A percentile compares a stretch with the other conserved stretches of the same genome.
These are phyloP conservation scores for Lithophane semibrunnea DNA, from an alignment of 2,888 invertebrate genomes.

Conservation along the genomic window DNA sequence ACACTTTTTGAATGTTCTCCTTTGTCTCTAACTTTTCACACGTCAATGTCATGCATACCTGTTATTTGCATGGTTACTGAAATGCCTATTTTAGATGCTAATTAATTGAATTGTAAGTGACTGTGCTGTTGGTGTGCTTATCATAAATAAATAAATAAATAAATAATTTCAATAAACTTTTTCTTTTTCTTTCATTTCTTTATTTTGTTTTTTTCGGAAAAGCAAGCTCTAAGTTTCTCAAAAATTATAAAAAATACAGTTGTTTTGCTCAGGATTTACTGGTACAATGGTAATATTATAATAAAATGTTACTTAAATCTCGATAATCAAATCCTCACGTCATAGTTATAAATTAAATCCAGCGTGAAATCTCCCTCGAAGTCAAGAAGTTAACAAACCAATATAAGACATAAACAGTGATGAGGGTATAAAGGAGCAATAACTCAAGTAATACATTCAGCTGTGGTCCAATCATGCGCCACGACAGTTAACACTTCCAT, in stretches of 20 bases:
- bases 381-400: constrained; percentile 46
- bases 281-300: neutral
- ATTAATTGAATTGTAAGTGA: no score
- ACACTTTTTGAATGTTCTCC: no score
- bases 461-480: constrained; percentile 64
- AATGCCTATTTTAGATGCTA: no score
- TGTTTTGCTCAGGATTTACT: neutral
- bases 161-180: neutral
- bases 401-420: constrained; percentile 45
- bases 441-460: constrained; percentile 57
- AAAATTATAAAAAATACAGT: neutral
- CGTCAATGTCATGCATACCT: no score
- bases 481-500: constrained; percentile 69
- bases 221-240: neutral
- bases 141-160: no score
- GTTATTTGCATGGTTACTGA: no score
- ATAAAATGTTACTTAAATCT: neutral
- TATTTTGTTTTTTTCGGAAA: no score
- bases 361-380: constrained; percentile 28
- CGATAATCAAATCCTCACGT: neutral
- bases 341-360: constrained; percentile 13
- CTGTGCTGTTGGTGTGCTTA: no score
- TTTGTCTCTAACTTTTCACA: no score
- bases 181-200: neutral
- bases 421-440: constrained; percentile 47